These are phyloP conservation scores for Sebastes goodei DNA, from an alignment of 2,797 vertebrate genomes.

Conservation along the genomic window DNA sequence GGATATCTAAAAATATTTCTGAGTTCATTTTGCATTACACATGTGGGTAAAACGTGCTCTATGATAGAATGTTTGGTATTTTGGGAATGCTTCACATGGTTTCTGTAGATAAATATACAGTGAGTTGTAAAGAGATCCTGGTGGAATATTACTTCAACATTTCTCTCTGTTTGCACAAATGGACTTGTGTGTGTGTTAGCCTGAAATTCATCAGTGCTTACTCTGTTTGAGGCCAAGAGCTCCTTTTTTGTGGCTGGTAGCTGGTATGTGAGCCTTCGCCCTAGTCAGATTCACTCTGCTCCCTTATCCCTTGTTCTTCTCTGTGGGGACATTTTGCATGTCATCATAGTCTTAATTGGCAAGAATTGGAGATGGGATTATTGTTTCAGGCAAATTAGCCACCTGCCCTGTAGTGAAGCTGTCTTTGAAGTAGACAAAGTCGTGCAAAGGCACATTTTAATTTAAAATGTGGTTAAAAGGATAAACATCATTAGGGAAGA, in stretches of 20 bases:
- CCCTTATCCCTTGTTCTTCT: conserved; percentile 18
- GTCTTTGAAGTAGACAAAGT: conserved; percentile 37
- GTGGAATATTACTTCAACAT: conserved; percentile 33
- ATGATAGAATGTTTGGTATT: background rate
- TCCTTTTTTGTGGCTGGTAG: conserved; percentile 63
- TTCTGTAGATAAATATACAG: conserved; percentile 43
- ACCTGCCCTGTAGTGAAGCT: conserved; percentile 26
- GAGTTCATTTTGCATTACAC: background rate
- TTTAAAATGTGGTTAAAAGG: conserved; percentile 1
- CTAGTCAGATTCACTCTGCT: conserved; percentile 21
- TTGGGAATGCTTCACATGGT: conserved; percentile 29
- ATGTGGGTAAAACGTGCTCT: background rate
- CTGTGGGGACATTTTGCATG: conserved; percentile 7
- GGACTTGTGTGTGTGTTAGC: conserved; percentile 39
- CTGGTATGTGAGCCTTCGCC: conserved; percentile 58
- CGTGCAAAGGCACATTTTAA: background rate
- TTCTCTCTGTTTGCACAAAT: conserved; percentile 46
- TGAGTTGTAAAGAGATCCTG: conserved; percentile 21
- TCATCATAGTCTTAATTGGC: conserved; percentile 38
- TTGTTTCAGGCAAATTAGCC: conserved; percentile 37
- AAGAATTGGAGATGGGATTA: conserved; percentile 10
- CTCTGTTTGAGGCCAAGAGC: conserved; percentile 14
- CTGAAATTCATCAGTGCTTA: conserved; percentile 41
- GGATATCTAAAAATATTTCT: background rate
- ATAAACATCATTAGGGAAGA: conserved; percentile 1